These are phyloP conservation scores for Orbicella faveolata DNA, from an alignment of 64 coral and sea anemone genomes.

Conservation along the genomic window DNA sequence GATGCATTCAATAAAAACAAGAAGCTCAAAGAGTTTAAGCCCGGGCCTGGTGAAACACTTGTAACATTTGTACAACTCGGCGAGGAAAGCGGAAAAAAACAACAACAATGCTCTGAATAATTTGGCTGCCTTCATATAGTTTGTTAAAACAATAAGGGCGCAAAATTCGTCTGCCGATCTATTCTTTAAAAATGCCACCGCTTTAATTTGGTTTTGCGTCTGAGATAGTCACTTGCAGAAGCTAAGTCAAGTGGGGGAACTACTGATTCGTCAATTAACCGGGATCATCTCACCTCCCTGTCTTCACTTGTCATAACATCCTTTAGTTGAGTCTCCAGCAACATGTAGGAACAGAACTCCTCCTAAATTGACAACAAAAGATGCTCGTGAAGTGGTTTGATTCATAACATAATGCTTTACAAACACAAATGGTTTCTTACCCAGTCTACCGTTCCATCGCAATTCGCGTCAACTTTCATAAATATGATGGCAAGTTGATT, in stretches of 20 bases:
- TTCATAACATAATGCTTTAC: neutral
- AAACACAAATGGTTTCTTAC: conserved; percentile 25
- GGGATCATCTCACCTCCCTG: conserved; percentile 59
- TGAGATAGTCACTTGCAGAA: neutral
- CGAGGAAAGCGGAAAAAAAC: too few relatives aligned
- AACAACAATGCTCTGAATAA: too few relatives aligned
- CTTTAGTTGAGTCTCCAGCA: conserved; percentile 95
- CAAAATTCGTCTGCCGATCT: too few relatives aligned
- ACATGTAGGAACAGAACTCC: conserved; percentile 99
- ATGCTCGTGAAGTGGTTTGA: neutral
- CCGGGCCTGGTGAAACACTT: too few relatives aligned
- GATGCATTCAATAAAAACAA: too few relatives aligned
- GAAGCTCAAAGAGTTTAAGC: too few relatives aligned
- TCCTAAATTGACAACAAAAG: conserved; percentile 50
- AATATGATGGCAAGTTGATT: conserved; percentile 95
- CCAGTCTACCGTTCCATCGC: conserved; percentile 99
- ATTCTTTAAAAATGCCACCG: too few relatives aligned
- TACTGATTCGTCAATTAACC: too few relatives aligned
- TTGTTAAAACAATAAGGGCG: too few relatives aligned
- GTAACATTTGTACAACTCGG: too few relatives aligned
- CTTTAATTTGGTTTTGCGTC: too few relatives aligned
- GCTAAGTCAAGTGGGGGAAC: neutral
- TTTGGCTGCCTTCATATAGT: too few relatives aligned
- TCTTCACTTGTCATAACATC: conserved; percentile 97
- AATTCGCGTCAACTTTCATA: conserved; percentile 99